Evolutionary conservation across 2,113 vertebrate species (phyloP), one percentile per base, ranked within the genome.

Genomic region (Myanophis thanlyinensis): DNA sequence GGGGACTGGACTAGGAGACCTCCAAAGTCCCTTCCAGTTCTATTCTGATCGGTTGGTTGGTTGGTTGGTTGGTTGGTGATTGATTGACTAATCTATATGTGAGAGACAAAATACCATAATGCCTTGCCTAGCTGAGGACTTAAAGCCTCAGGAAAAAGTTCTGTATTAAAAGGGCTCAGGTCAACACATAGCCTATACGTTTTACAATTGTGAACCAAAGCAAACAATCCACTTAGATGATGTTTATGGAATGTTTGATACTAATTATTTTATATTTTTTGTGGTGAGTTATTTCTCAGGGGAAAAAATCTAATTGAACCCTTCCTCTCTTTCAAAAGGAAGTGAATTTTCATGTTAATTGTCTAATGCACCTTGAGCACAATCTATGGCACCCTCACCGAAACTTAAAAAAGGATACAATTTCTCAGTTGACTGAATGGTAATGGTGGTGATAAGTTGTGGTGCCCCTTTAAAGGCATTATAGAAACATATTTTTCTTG

Each of bases 401-500:
- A 51, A 91, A 51, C n/a, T 67, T 51, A 87, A 87, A 67, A 91
- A 91, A 10, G 91, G 91, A 7, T 67, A 51, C 18, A 91, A 87
- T 47, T 44, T 87, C 11, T 56, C 91, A 27, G 1, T 51, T 49
- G 47, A 35, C 46, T 67, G 22, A 48, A 91, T 27, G 46, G 85
- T 9, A 23, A 87, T 87, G 49, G 53, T 62, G n/a, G 12, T 23
- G 51, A 91, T 67, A 62, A 5, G 6, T n/a, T 27, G 5, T 1
- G 0, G 23, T 11, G 2, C 1, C 6, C 6, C 0, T 9, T 3
- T 1, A 3, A 0, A 1, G 7, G 22, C 11, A 27, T 4, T 40
- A 87, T 87, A 87, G 62, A 91, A 91, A 30, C 12, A 40, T 22
- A 91, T 49, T 23, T 51, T 51, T 6, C 56, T 0, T 25, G 4